phyloP scores from a whole-genome alignment of 92 coral and sea anemone genomes.

The Porites rus region DNA sequence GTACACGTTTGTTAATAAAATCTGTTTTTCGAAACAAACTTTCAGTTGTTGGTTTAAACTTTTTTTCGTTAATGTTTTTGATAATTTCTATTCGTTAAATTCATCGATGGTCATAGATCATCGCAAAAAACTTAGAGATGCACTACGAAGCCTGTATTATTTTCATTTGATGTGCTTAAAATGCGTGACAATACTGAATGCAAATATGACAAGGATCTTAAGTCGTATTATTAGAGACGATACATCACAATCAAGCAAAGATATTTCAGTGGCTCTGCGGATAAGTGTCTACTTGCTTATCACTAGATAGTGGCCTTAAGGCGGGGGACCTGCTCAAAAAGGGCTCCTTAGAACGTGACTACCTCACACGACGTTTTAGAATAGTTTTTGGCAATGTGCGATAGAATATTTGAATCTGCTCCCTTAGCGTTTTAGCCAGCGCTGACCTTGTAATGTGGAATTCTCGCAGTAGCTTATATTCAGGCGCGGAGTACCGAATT shows the following conservation, averaged over 20 bases:
- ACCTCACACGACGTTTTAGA: too few species aligned
- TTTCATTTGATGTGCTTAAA: background rate
- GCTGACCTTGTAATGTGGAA: too few species aligned
- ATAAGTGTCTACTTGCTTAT: background rate
- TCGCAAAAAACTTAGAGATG: too few species aligned
- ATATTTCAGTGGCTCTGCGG: background rate
- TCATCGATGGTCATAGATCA: too few species aligned
- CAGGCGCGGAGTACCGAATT: too few species aligned
- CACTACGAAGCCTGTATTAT: background rate
- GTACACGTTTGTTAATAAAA: background rate
- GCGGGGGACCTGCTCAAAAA: too few species aligned
- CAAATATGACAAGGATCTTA: background rate
- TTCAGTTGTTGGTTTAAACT: background rate
- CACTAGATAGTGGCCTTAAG: background rate
- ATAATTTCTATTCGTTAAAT: too few species aligned
- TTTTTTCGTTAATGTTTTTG: background rate
- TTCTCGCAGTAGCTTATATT: too few species aligned
- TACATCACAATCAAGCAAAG: background rate
- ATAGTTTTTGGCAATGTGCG: too few species aligned
- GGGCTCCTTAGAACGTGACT: too few species aligned
- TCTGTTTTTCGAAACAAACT: background rate
- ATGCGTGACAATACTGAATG: background rate
- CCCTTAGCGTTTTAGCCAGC: too few species aligned
- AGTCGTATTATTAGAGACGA: background rate
- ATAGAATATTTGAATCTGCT: too few species aligned